Conservation (phyloP, 2,888 invertebrate species). For the Neelides folsomi region DNA sequence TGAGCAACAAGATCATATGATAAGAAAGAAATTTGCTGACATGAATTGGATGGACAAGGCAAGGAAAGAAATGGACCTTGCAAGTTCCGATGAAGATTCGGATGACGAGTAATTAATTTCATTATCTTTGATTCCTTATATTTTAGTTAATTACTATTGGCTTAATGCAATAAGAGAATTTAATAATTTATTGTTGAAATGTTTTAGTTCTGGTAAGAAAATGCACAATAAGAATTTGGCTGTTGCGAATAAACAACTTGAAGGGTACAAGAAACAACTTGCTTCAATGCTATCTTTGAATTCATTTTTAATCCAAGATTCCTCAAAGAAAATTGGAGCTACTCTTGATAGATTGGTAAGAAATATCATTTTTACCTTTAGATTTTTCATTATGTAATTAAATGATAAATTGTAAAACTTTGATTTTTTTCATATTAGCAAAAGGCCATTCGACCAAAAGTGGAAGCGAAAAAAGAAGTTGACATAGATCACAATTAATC, state of each 20-base stretch:
- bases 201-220: constrained; percentile 6
- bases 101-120: constrained; percentile 14
- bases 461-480: too few relatives aligned
- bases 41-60: constrained; percentile 74
- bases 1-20: constrained; percentile 58
- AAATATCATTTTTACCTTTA: too few relatives aligned
- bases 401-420: too few relatives aligned
- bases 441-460: too few relatives aligned
- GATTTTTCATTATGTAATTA: too few relatives aligned
- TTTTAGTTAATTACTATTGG: background rate
- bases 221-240: constrained; percentile 16
- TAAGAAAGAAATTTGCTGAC: constrained; percentile 51
- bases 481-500: too few relatives aligned
- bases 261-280: constrained; percentile 18
- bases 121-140: background rate
- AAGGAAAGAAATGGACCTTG: constrained; percentile 71
- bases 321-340: too few relatives aligned
- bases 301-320: background rate
- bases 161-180: too few relatives aligned
- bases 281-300: constrained; percentile 13
- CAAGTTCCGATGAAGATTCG: constrained; percentile 55
- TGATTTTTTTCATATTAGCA: too few relatives aligned
- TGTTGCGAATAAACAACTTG: constrained; percentile 25
- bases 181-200: too few relatives aligned
- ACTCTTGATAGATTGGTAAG: too few relatives aligned